Percentiles rank a stretch among this genome's conserved stretches.
phyloP scores from a whole-genome alignment of 2,888 invertebrate genomes.

The Toxonevra muliebris region DNA sequence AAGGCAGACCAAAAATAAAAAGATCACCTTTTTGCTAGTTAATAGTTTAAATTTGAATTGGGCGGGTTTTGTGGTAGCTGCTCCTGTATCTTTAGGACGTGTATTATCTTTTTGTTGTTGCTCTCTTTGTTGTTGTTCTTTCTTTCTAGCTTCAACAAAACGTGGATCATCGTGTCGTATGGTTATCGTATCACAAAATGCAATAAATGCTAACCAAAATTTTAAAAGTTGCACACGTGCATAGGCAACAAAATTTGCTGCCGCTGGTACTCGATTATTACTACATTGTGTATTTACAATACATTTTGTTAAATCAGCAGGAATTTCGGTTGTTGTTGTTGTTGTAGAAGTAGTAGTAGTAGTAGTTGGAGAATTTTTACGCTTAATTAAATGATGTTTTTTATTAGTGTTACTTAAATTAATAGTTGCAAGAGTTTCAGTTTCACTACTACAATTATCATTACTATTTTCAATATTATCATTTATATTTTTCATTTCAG shows the following conservation, averaged over 20 bases:
- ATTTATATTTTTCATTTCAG: conserved; percentile 19
- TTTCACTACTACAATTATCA: conserved; percentile 21
- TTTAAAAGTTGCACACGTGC: conserved; percentile 32
- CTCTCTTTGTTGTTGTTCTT: conserved; percentile 10
- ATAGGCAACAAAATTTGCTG: conserved; percentile 12
- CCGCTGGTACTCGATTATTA: neutral
- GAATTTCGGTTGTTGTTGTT: conserved; percentile 1
- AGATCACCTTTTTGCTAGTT: conserved; percentile 46
- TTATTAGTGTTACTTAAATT: conserved; percentile 30
- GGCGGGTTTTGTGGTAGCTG: conserved; percentile 20
- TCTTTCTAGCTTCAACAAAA: conserved; percentile 30
- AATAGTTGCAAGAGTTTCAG: conserved; percentile 24
- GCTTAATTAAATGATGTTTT: conserved; percentile 33
- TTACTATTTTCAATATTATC: conserved; percentile 11
- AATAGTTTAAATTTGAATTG: conserved; percentile 38
- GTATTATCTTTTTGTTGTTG: conserved; percentile 16
- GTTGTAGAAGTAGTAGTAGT: conserved; percentile 7
- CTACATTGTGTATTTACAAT: neutral
- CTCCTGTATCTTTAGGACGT: neutral
- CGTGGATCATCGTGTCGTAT: conserved; percentile 44
- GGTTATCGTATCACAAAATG: conserved; percentile 45
- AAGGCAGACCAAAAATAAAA: conserved; percentile 50
- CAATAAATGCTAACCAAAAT: conserved; percentile 44
- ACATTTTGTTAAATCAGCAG: neutral
- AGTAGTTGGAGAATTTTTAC: conserved; percentile 12